A percentile compares a stretch with the other conserved stretches of the same genome.
Conservation (phyloP, 2,113 vertebrate species). For the Chaetura pelagica region DNA sequence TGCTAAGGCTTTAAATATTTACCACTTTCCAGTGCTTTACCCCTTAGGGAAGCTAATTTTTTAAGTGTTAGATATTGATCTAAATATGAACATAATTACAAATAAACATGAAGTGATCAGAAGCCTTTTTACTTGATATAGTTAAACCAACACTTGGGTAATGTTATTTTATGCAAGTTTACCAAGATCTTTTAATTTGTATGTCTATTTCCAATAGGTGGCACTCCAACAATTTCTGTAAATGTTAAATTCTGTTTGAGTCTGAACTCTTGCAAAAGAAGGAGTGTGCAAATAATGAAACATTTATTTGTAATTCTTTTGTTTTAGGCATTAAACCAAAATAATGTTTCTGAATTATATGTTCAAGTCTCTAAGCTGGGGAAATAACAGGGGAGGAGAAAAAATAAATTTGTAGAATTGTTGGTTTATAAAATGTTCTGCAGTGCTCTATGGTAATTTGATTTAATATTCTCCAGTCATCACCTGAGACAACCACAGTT, state of each 20-base stretch:
- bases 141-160: background rate
- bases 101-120: background rate
- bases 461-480: background rate
- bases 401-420: background rate
- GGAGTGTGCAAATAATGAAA: background rate
- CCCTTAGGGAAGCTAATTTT: background rate
- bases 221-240: conserved; percentile 9
- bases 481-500: background rate
- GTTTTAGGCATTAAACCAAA: background rate
- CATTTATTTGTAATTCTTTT: background rate
- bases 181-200: background rate
- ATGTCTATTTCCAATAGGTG: conserved; percentile 17
- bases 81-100: background rate
- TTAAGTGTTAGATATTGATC: background rate
- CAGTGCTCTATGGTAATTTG: background rate
- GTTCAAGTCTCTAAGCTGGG: background rate
- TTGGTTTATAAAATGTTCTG: background rate
- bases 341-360: background rate
- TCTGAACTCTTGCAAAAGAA: background rate
- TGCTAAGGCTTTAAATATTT: background rate
- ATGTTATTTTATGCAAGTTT: background rate
- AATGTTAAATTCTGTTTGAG: background rate
- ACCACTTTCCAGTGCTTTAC: background rate
- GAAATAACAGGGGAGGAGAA: background rate
- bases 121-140: background rate